Evolutionary conservation across 2,113 vertebrate species (phyloP).

Genomic region (Lathamus discolor): DNA sequence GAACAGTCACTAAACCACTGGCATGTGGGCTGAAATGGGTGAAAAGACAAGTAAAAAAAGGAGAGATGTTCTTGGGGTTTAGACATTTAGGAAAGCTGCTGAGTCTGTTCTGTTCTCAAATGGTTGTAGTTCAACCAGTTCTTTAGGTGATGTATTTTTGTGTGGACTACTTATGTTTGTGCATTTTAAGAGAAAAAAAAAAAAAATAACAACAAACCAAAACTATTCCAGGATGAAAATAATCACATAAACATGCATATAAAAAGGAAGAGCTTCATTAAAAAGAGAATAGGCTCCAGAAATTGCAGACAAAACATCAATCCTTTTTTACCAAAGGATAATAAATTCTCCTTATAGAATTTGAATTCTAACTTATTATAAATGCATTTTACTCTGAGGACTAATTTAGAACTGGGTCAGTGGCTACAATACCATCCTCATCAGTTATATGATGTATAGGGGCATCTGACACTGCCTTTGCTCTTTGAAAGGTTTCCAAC

Average conservation of each 20-base stretch:
- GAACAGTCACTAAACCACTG: neutral
- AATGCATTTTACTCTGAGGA: slow-evolving; percentile 29
- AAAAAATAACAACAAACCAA: neutral
- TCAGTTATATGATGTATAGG: slow-evolving; percentile 21
- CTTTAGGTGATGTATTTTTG: neutral
- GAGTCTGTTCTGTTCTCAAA: neutral
- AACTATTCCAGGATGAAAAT: neutral
- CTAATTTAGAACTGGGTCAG: slow-evolving; percentile 29
- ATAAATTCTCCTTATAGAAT: slow-evolving; percentile 9
- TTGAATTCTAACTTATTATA: slow-evolving; percentile 6
- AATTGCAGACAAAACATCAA: neutral
- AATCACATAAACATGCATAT: neutral
- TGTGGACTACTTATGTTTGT: neutral
- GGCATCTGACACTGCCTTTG: neutral
- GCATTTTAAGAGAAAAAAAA: neutral
- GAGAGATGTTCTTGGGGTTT: neutral
- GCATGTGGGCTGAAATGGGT: neutral
- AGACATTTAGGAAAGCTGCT: neutral
- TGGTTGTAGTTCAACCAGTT: neutral
- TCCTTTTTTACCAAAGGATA: neutral
- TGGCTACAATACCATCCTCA: neutral
- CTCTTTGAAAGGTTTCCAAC: slow-evolving; percentile 7
- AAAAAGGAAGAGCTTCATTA: neutral
- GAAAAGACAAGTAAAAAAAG: neutral
- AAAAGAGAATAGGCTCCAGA: neutral